Base-by-base conservation (phyloP, 2,888 invertebrate species). In the Meghimatium bilineatum region DNA sequence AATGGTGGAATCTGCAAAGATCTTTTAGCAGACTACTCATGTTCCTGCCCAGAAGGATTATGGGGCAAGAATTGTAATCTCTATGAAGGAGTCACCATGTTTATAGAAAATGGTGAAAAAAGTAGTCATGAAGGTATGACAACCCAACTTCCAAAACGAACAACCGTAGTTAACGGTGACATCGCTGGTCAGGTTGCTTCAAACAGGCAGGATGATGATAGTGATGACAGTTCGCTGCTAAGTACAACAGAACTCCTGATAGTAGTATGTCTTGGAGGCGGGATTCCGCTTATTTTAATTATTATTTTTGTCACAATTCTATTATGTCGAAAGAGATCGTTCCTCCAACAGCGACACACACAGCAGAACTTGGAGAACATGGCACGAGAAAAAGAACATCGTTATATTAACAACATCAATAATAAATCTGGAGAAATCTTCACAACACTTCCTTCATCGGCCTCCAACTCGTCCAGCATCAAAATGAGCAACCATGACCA, bases 301-400 rank as follows among this genome's bases (percentile, higher is more conserved):
- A 91, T 93, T 71, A 87, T 91, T 76, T 88, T 90, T 56, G 90
- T 93, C 56, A 89, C 89, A 38, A 88, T 92, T 83, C 84, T 93
- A 36, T 85, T 97, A 92, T 97, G 97, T 94, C 95, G 97, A 94
- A 96, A 97, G 92, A 95, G 96, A 87, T 83, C 83, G 6, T 79
- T 38, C 66, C 83, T 72, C n/a, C 95, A 96, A 52, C 86, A 86
- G 82, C 88, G 85, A 74, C 86, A 85, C 84, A 85, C 76, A 97
- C 94, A 97, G 97, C 87, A 97, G 76, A 78, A 82, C 69, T 52
- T 77, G 67, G 87, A 89, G 38, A 86, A 97, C 93, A 97, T 97
- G 81, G 95, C 97, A 75, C 96, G 97, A 86, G 98, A 98, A 94
- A 98, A 98, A 94, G 97, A 97, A 92, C 96, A 97, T 92, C 98